These are phyloP conservation scores for Lutjanus erythropterus DNA, from an alignment of 2,113 vertebrate genomes.

Conservation along the genomic window DNA sequence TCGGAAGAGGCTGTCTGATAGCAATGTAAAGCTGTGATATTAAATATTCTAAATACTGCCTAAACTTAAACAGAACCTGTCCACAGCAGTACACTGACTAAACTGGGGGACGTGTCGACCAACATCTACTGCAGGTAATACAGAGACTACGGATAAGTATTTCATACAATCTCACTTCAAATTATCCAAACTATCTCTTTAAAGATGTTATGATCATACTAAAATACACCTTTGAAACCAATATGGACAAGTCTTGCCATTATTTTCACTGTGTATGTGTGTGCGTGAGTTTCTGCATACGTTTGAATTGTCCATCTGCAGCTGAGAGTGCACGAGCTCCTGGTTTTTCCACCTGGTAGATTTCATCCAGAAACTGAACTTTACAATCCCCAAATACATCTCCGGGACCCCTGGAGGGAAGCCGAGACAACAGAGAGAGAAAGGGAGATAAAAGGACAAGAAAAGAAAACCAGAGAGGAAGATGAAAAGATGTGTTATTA, in stretches of 20 bases:
- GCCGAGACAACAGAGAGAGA: not conserved
- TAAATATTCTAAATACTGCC: too few relatives aligned
- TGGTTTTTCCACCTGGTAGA: conserved; percentile 95
- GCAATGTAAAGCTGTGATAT: too few relatives aligned
- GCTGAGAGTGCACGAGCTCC: conserved; percentile 92
- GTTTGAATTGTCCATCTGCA: conserved; percentile 96
- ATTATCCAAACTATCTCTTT: too few relatives aligned
- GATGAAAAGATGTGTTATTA: not conserved
- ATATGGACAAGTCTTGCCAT: not conserved
- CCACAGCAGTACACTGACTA: too few relatives aligned
- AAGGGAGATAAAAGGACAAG: not conserved
- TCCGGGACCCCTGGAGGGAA: conserved; percentile 88
- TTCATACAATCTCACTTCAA: too few relatives aligned
- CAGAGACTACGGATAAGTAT: too few relatives aligned
- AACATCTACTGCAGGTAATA: too few relatives aligned
- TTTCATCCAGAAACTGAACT: conserved; percentile 94
- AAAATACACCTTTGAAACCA: too few relatives aligned
- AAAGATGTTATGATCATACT: too few relatives aligned
- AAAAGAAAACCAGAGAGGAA: not conserved
- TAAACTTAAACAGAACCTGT: too few relatives aligned
- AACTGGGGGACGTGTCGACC: too few relatives aligned
- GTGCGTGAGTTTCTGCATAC: conserved; percentile 74
- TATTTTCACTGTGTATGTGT: not conserved
- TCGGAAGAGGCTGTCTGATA: too few relatives aligned
- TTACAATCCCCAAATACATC: conserved; percentile 95